Conservation (phyloP, 2,797 vertebrate species). For the Coranthus polyacanthus region DNA sequence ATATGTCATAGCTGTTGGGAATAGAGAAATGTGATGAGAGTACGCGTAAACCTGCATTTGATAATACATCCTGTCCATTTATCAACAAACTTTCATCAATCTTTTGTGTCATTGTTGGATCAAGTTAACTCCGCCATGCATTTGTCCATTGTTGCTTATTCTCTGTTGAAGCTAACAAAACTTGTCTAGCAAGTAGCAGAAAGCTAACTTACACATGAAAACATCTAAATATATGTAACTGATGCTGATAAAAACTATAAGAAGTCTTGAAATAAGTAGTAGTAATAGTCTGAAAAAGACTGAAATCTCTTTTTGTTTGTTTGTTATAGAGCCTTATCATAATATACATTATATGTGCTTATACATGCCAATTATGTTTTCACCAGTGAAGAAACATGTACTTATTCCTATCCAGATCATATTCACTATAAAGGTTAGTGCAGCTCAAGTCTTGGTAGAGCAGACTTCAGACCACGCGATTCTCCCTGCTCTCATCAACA, state of each 20-base stretch:
- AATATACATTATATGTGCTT: background rate
- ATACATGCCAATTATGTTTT: background rate
- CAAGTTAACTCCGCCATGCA: no score
- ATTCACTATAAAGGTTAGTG: conserved; percentile 30
- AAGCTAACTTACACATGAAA: no score
- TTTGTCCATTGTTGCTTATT: no score
- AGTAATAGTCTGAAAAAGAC: background rate
- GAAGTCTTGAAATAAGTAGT: no score
- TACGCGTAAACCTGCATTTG: background rate
- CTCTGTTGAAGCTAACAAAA: no score
- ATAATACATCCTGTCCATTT: no score
- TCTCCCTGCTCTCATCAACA: conserved; percentile 70
- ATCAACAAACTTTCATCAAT: no score
- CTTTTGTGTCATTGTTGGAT: no score
- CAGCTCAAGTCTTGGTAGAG: conserved; percentile 13
- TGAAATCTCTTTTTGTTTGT: background rate
- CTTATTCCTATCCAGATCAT: conserved; percentile 7
- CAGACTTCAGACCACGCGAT: conserved; percentile 39
- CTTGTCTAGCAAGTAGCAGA: no score
- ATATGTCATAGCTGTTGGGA: background rate
- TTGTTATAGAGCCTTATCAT: no score
- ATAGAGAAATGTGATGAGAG: background rate
- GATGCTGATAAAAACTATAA: no score
- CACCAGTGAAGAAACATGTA: background rate
- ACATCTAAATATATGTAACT: no score